phyloP scores from a whole-genome alignment of 2,797 vertebrate species.

The Scomberomorus guttatus region DNA sequence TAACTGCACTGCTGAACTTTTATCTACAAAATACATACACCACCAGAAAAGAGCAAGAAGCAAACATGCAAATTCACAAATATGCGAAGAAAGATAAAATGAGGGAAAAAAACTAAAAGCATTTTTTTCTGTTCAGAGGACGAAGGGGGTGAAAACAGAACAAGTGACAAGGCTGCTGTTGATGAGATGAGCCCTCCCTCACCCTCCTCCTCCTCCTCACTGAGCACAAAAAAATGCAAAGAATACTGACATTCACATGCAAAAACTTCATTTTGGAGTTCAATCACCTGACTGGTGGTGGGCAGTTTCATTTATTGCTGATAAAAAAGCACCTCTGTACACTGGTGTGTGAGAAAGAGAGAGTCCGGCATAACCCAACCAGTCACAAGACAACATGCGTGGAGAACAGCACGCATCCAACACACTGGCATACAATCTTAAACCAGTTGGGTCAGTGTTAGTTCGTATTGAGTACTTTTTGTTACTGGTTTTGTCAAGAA shows the following conservation, averaged over 20 bases:
- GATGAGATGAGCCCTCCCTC: constrained; percentile 48
- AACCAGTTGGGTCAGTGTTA: neutral
- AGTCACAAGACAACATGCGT: constrained; percentile 29
- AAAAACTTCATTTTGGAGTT: constrained; percentile 48
- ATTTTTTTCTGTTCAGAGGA: constrained; percentile 62
- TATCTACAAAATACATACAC: constrained; percentile 85
- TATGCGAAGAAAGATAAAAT: constrained; percentile 81
- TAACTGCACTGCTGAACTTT: constrained; percentile 89
- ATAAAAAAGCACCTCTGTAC: constrained; percentile 23
- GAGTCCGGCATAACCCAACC: constrained; percentile 14
- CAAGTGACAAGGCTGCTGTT: constrained; percentile 59
- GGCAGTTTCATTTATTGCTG: constrained; percentile 25
- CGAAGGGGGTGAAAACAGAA: constrained; percentile 65
- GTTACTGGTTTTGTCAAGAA: neutral
- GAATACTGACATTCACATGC: constrained; percentile 61
- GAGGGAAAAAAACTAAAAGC: constrained; percentile 36
- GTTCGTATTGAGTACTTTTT: neutral
- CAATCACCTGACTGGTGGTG: constrained; percentile 39
- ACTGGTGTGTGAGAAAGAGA: constrained; percentile 7
- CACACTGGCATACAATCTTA: neutral
- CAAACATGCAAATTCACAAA: constrained; percentile 84
- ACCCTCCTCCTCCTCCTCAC: neutral
- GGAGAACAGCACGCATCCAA: neutral
- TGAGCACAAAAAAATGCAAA: constrained; percentile 54
- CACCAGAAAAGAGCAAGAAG: constrained; percentile 81